phyloP scores from a whole-genome alignment of 2,888 invertebrate genomes.

The Drosophila pullipes region DNA sequence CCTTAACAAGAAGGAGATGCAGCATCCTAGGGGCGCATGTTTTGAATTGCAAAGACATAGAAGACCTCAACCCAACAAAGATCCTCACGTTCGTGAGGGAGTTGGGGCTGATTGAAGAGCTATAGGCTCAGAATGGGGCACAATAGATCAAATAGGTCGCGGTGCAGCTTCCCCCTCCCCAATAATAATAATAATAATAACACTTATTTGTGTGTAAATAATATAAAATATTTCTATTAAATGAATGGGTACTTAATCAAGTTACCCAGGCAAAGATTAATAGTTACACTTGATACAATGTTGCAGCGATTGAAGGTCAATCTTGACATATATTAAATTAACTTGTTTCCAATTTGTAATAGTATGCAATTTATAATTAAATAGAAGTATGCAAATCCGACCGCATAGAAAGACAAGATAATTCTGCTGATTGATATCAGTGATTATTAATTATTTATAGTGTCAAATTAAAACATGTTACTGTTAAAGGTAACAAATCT shows the following conservation, averaged over 20 bases:
- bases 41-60: no score
- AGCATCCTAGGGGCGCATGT: no score
- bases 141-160: no score
- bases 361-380: slow-evolving; percentile 29
- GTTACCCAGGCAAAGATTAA: slow-evolving; percentile 7
- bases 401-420: background rate
- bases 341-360: slow-evolving; percentile 20
- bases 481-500: no score
- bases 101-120: no score
- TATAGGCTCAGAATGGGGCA: no score
- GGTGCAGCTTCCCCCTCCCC: no score
- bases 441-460: background rate
- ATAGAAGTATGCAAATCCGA: slow-evolving; percentile 32
- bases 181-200: no score
- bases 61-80: no score
- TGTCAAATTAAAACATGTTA: no score
- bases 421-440: fast-evolving
- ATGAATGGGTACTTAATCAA: slow-evolving; percentile 6
- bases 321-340: slow-evolving; percentile 14
- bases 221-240: background rate
- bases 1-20: no score
- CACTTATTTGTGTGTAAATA: background rate
- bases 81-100: no score
- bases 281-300: slow-evolving; percentile 10
- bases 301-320: slow-evolving; percentile 36